Evolutionary conservation across 2,888 invertebrate species (phyloP).

Genomic region (Scaeva pyrastri): DNA sequence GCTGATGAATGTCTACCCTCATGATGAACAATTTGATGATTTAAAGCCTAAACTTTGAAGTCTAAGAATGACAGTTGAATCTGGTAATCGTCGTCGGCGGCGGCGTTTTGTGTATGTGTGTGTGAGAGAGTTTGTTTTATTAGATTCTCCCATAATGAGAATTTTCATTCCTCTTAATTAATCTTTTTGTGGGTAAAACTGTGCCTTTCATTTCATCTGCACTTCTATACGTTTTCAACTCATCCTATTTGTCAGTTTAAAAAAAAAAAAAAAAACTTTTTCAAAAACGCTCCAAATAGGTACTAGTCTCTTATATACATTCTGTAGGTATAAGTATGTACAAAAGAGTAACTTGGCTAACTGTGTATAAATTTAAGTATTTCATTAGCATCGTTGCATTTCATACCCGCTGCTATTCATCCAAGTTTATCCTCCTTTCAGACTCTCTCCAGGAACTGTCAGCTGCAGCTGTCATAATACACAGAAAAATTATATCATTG

Average conservation of each 20-base stretch:
- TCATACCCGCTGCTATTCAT: constrained; percentile 40
- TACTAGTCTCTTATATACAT: no score
- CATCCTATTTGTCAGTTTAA: no score
- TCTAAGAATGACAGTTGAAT: not conserved
- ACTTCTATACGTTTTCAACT: not conserved
- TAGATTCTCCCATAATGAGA: constrained; percentile 28
- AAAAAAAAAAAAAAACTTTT: not conserved
- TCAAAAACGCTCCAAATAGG: constrained; percentile 8
- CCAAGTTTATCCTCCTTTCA: constrained; percentile 57
- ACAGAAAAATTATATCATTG: constrained; percentile 41
- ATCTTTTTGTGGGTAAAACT: constrained; percentile 15
- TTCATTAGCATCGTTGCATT: constrained; percentile 67
- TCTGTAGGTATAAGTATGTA: not conserved
- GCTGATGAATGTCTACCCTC: not conserved
- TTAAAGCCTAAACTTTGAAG: not conserved
- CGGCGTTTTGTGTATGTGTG: no score
- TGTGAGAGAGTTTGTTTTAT: constrained; percentile 11
- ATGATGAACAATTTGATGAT: not conserved
- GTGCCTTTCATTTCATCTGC: not conserved
- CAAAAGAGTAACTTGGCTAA: constrained; percentile 50
- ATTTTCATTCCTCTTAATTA: constrained; percentile 32
- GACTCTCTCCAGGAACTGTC: constrained; percentile 27
- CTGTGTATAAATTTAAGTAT: constrained; percentile 53
- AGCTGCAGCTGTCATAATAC: constrained; percentile 62
- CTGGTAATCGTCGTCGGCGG: not conserved